A percentile compares a stretch with the other conserved stretches of the same genome.
Conservation (phyloP, 2,797 vertebrate species). For the Synaphobranchus kaupii region DNA sequence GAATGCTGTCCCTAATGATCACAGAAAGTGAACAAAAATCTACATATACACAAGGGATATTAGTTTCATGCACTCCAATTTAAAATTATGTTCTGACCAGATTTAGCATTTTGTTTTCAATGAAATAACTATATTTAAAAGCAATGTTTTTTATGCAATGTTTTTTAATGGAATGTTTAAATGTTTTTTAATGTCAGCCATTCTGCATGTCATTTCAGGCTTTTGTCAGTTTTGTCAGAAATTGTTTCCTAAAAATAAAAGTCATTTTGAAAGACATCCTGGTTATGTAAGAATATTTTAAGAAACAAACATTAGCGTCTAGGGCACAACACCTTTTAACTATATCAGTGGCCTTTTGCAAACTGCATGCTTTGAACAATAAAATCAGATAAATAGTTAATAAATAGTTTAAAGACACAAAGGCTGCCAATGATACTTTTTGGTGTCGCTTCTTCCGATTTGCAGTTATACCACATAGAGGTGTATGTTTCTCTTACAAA, state of each 20-base stretch:
- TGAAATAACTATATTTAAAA: background rate
- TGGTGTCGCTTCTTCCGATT: background rate
- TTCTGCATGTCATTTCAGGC: background rate
- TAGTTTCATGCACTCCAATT: background rate
- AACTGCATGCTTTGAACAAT: background rate
- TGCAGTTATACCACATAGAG: background rate
- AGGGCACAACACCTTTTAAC: background rate
- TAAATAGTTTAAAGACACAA: background rate
- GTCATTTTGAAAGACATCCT: background rate
- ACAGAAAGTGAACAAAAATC: background rate
- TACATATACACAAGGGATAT: background rate
- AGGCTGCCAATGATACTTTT: background rate
- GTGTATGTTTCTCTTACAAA: background rate
- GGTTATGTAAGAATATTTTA: background rate
- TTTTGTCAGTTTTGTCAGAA: background rate
- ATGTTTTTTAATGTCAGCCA: background rate
- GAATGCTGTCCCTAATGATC: background rate
- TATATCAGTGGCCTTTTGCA: background rate
- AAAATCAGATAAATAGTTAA: no score
- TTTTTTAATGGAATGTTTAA: no score
- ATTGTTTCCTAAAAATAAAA: constrained; percentile 13
- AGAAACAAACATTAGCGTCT: background rate
- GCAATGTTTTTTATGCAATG: background rate
- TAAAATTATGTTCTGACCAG: background rate
- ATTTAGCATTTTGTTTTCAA: background rate